Evolutionary conservation across 2,888 invertebrate species (phyloP), one percentile per base, ranked within the genome.

Genomic region (Scrobipalpa atriplicella): DNA sequence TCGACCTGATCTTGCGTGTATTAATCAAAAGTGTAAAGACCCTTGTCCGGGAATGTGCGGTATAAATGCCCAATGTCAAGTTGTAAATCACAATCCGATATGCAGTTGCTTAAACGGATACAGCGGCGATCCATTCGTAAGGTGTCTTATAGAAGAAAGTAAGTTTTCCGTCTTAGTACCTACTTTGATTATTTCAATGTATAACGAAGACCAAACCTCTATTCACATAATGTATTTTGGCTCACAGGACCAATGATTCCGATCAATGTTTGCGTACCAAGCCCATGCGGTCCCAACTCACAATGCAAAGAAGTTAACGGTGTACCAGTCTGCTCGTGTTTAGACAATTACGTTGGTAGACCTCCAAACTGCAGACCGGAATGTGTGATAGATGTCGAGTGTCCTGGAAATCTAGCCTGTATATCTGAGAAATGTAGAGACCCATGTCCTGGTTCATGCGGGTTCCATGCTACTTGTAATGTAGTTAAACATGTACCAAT

Each of bases 11-110:
- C 94, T 94, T 87, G 95, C 97, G 62, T 97, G 97, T 82, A 94
- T 96, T 72, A 95, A 95, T 83, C 95, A 95, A 82, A 96, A 95
- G 87, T 97, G 97, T 82, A 92, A 93, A 68, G 95, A 96, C 85
- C 96, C 97, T 39, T 97, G 97, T 83, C 94, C 94, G 63, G 96
- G 95, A 72, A 95, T 95, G 67, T 97, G 97, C 78, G 97, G 97
- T 64, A 90, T 94, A 66, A 95, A 96, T 79, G 96, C 97, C 51
- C 92, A 95, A 76, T 97, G 97, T 81, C 95, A 95, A 90, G 96
- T 96, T 64, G 94, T 96, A 62, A 95, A 96, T 79, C 97, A 97
- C 82, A 96, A 95, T 80, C 97, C 96, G 3, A 94, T 96, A 76
- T 97, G 97, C 86, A 95, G 95, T 81, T 97, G 97, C 79, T 91